A percentile compares a stretch with the other conserved stretches of the same genome.
phyloP scores from a whole-genome alignment of 2,113 vertebrate species.

The Bujurquina vittata region DNA sequence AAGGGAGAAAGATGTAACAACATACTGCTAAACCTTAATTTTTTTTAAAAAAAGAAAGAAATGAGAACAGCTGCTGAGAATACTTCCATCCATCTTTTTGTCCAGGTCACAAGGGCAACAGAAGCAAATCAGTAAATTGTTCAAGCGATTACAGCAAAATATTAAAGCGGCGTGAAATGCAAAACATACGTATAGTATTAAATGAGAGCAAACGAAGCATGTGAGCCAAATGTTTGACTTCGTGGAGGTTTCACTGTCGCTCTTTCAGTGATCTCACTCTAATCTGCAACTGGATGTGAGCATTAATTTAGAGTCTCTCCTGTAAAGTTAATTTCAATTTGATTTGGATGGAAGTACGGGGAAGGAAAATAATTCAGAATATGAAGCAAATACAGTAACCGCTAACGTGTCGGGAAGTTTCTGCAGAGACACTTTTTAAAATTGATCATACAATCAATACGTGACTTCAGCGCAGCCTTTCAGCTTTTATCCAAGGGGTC shows the following conservation, averaged over 20 bases:
- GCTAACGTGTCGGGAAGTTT: background rate
- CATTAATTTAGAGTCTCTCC: background rate
- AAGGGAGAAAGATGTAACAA: too few relatives aligned
- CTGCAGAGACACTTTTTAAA: background rate
- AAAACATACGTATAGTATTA: background rate
- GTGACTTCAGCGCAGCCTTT: background rate
- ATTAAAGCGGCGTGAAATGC: rapidly evolving
- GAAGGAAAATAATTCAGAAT: background rate
- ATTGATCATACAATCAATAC: rapidly evolving
- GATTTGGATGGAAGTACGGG: background rate
- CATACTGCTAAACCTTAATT: background rate
- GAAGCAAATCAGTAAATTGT: background rate
- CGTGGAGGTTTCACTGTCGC: background rate
- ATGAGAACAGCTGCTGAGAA: background rate
- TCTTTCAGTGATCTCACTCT: background rate
- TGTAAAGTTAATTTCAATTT: background rate
- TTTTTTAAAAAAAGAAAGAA: background rate
- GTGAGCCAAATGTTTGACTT: background rate
- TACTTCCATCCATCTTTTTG: background rate
- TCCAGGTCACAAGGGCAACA: background rate
- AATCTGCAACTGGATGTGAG: background rate
- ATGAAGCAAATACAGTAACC: background rate
- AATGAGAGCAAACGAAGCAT: rapidly evolving
- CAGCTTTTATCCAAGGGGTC: background rate
- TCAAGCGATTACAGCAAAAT: background rate